Conservation (phyloP, 1,140 invertebrate genomes). For the Yoshiicerus persimilis region DNA sequence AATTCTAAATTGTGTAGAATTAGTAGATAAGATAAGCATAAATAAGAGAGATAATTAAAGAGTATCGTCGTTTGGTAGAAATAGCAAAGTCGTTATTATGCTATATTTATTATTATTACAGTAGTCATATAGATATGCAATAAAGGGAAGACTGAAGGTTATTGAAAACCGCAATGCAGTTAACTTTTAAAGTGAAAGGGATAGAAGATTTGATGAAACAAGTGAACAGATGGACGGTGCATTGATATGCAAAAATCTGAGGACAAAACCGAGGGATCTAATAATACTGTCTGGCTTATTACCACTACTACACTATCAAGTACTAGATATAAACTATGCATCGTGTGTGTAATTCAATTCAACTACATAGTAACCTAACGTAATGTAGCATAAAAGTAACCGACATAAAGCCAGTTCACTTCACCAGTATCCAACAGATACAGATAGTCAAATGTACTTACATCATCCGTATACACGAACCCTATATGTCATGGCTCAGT, state of each 20-base stretch:
- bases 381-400: background rate
- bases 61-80: background rate
- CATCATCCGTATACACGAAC: background rate
- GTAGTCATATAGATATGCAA: background rate
- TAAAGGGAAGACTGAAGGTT: conserved; percentile 3
- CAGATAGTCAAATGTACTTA: background rate
- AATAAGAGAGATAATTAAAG: background rate
- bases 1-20: background rate
- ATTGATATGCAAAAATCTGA: conserved; percentile 46
- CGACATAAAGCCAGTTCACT: background rate
- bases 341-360: background rate
- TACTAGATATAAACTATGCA: conserved; percentile 10
- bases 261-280: background rate
- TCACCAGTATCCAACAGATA: background rate
- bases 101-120: background rate
- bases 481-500: background rate
- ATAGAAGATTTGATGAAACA: conserved; percentile 13
- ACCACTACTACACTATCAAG: conserved; percentile 13
- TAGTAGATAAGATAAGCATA: background rate
- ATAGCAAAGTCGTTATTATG: background rate
- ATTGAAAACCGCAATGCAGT: conserved; percentile 39
- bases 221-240: conserved; percentile 47
- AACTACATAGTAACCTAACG: background rate
- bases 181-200: conserved; percentile 14
- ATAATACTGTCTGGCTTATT: conserved; percentile 4